Evolutionary conservation across 2,888 invertebrate genomes (phyloP).

Genomic region (Drosophila infuscata): DNA sequence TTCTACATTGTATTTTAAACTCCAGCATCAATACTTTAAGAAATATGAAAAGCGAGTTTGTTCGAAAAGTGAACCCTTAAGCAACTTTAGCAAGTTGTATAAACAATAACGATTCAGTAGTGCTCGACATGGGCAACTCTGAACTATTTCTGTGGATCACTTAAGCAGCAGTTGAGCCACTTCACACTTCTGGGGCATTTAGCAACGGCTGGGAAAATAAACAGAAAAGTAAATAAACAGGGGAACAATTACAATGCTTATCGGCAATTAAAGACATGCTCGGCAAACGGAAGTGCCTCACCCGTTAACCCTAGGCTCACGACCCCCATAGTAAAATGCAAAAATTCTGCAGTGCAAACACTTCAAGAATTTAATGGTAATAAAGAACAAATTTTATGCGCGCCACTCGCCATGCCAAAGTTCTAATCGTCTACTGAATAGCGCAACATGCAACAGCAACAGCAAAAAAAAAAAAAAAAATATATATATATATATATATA

Average conservation of each 20-base stretch:
- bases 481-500: no score
- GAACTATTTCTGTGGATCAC: constrained; percentile 14
- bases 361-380: constrained; percentile 26
- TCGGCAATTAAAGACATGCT: constrained; percentile 67
- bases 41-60: background rate
- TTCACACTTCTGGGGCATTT: constrained; percentile 18
- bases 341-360: constrained; percentile 47
- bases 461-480: no score
- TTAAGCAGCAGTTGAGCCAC: constrained; percentile 5
- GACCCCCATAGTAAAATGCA: constrained; percentile 29
- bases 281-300: constrained; percentile 25
- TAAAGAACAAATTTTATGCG: constrained; percentile 42
- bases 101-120: constrained; percentile 7
- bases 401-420: constrained; percentile 20
- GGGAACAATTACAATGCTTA: constrained; percentile 64
- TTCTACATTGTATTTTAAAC: background rate
- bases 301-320: background rate
- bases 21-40: background rate
- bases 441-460: constrained; percentile 11
- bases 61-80: background rate
- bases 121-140: constrained; percentile 11
- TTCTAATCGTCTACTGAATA: constrained; percentile 40
- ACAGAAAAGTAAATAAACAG: constrained; percentile 54
- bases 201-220: background rate
- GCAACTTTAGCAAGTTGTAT: background rate